Evolutionary conservation across 1,140 invertebrate species (phyloP).

Genomic region (Cecropterus lyciades): DNA sequence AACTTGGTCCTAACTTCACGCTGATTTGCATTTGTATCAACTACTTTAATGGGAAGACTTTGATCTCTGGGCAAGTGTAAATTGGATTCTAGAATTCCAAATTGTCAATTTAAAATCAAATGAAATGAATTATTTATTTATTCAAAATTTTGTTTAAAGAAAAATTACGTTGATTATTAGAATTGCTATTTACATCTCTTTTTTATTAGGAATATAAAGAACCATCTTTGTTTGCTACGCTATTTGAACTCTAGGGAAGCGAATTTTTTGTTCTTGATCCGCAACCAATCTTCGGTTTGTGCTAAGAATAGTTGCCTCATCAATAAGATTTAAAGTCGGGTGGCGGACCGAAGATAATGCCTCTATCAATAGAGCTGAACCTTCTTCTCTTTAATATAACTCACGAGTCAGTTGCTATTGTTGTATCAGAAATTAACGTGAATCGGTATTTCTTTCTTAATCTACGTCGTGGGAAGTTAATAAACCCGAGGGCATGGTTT

Average conservation of each 20-base stretch:
- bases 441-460: background rate
- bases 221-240: background rate
- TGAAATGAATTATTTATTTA: background rate
- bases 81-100: constrained; percentile 5
- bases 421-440: background rate
- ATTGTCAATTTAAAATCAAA: constrained; percentile 5
- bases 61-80: constrained; percentile 13
- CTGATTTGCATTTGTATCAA: constrained; percentile 33
- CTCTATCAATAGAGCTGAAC: constrained; percentile 14
- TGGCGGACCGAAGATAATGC: constrained; percentile 20
- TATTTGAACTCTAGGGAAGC: background rate
- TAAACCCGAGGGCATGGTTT: too few species aligned
- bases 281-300: constrained; percentile 14
- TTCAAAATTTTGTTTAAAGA: too few species aligned
- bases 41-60: constrained; percentile 30
- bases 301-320: constrained; percentile 32
- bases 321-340: constrained; percentile 29
- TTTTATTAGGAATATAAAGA: too few species aligned
- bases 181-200: too few species aligned
- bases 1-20: constrained; percentile 14
- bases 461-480: background rate
- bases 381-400: background rate
- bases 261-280: constrained; percentile 7
- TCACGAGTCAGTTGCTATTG: constrained; percentile 1
- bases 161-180: too few species aligned